A percentile compares a stretch with the other conserved stretches of the same genome.
These are phyloP conservation scores for Camponotus floridanus DNA, from an alignment of 1,140 invertebrate species.

Conservation along the genomic window DNA sequence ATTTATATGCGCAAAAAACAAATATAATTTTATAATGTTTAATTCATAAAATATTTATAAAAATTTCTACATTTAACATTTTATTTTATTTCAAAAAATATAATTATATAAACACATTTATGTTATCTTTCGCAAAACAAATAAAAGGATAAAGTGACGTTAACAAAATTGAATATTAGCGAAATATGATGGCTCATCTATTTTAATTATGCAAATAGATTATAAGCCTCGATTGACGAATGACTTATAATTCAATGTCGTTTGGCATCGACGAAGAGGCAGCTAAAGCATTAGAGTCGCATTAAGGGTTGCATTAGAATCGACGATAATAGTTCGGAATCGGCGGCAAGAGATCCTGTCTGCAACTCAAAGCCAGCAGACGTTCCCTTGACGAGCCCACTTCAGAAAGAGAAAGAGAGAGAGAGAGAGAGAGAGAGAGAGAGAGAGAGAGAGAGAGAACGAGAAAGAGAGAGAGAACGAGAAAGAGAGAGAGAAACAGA, in stretches of 20 bases:
- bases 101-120: not conserved
- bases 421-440: not conserved
- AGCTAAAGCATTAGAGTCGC: conserved; percentile 42
- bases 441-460: not conserved
- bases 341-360: conserved; percentile 25
- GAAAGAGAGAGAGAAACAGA: not conserved
- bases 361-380: conserved; percentile 18
- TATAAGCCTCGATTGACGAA: not conserved
- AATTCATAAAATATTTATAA: not conserved
- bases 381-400: conserved; percentile 11
- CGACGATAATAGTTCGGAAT: conserved; percentile 44
- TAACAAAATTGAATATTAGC: not conserved
- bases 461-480: not conserved
- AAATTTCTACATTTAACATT: not conserved
- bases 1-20: not conserved
- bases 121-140: not conserved
- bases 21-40: conserved; percentile 3
- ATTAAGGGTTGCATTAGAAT: conserved; percentile 38
- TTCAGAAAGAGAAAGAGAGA: not conserved
- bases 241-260: conserved; percentile 11
- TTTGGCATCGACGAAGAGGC: conserved; percentile 14
- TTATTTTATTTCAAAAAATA: not conserved
- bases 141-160: not conserved
- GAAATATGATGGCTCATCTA: not conserved
- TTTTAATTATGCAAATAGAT: not conserved